Conservation (phyloP, 2,113 vertebrate species). For the Nothoprocta perdicaria region DNA sequence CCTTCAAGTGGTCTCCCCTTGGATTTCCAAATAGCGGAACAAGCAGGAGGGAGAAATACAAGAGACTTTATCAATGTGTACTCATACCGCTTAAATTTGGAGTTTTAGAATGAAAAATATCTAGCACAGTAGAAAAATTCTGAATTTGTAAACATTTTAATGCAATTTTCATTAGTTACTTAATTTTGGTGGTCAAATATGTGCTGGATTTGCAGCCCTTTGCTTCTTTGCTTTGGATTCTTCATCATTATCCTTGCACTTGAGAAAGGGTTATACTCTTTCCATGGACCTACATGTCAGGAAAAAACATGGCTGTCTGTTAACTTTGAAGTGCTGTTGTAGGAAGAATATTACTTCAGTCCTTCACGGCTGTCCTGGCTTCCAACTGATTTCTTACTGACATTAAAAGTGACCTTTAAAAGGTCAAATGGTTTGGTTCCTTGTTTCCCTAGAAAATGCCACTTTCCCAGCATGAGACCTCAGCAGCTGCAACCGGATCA, state of each 20-base stretch:
- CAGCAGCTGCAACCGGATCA: not conserved
- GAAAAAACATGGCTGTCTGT: not conserved
- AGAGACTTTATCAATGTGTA: not conserved
- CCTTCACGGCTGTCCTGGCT: not conserved
- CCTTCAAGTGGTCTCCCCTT: not conserved
- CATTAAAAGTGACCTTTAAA: conserved; percentile 28
- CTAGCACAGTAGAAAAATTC: not conserved
- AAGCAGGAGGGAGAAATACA: conserved; percentile 3
- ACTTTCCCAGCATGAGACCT: not conserved
- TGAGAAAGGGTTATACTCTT: not conserved
- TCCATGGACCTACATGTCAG: not conserved
- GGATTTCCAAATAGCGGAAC: not conserved
- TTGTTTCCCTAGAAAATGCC: conserved; percentile 35
- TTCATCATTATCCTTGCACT: not conserved
- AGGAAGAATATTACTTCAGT: not conserved
- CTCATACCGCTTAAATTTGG: not conserved
- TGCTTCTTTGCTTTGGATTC: not conserved
- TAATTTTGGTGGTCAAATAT: not conserved
- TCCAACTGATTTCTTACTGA: conserved; percentile 14
- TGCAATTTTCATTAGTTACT: not conserved
- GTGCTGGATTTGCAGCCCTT: not conserved
- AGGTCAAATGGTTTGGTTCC: conserved; percentile 12
- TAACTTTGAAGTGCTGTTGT: not conserved
- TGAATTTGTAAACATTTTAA: not conserved
- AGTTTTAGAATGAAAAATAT: not conserved